phyloP scores from a whole-genome alignment of 2,797 vertebrate genomes.

The Scolopax bukidnonensis region DNA sequence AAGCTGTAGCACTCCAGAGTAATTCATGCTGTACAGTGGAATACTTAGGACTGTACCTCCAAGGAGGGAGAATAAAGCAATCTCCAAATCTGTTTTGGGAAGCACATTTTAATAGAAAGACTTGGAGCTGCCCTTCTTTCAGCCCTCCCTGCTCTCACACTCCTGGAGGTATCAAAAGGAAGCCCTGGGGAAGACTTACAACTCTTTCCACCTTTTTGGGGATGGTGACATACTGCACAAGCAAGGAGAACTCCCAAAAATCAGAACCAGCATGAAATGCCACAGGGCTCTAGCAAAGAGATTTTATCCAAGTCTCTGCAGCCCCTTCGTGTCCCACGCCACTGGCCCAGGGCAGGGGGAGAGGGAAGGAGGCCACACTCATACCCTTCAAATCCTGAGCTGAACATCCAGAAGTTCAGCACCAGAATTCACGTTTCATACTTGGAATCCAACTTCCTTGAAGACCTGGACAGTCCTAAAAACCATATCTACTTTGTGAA shows the following conservation, averaged over 20 bases:
- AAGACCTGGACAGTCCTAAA: background rate
- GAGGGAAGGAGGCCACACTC: background rate
- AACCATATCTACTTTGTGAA: background rate
- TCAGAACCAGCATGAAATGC: background rate
- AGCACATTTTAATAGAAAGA: background rate
- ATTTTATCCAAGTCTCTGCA: background rate
- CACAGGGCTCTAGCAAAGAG: background rate
- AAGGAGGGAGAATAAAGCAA: no score
- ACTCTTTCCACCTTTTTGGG: background rate
- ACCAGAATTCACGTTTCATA: background rate
- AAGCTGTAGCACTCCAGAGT: background rate
- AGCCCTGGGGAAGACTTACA: background rate
- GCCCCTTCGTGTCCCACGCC: background rate
- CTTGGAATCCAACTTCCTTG: background rate
- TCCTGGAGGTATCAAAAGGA: background rate
- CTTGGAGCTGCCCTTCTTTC: background rate
- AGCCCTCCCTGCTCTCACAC: background rate
- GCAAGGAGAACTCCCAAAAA: background rate
- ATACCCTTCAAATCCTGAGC: background rate
- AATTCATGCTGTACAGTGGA: background rate
- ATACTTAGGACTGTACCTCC: background rate
- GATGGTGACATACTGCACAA: background rate
- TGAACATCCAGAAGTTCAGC: background rate
- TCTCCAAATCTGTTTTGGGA: background rate
- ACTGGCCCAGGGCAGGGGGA: background rate